These are phyloP conservation scores for Conomelus anceps DNA, from an alignment of 2,888 invertebrate genomes.

Conservation along the genomic window DNA sequence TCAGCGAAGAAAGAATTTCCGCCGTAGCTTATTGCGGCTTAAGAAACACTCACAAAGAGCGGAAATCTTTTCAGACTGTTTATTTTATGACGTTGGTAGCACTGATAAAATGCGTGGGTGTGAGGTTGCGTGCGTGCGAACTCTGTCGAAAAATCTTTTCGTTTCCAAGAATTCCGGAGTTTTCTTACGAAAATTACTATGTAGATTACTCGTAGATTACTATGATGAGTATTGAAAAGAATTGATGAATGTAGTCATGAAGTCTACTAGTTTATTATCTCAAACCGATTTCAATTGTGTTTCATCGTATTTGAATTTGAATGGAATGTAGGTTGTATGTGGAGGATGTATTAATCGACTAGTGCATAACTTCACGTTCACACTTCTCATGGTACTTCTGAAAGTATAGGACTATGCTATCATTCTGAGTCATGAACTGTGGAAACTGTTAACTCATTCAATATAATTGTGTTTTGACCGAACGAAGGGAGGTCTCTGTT, in stretches of 20 bases:
- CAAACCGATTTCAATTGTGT: not conserved
- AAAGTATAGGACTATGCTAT: too few species aligned
- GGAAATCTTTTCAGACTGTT: not conserved
- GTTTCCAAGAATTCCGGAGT: not conserved
- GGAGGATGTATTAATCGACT: not conserved
- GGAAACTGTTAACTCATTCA: too few species aligned
- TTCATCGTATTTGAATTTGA: not conserved
- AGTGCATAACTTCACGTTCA: too few species aligned
- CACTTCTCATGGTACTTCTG: too few species aligned
- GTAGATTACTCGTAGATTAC: too few species aligned
- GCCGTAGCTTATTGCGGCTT: not conserved
- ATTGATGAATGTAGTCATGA: too few species aligned
- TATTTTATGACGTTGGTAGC: not conserved
- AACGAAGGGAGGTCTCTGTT: too few species aligned
- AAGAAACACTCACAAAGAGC: not conserved
- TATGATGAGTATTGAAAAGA: not conserved
- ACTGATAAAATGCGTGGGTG: too few species aligned
- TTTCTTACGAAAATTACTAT: too few species aligned
- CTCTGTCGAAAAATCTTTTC: not conserved
- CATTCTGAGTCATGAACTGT: too few species aligned
- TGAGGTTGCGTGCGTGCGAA: not conserved
- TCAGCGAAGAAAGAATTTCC: not conserved
- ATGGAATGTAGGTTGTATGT: not conserved
- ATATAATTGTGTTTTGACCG: too few species aligned
- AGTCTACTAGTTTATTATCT: not conserved